A percentile compares a stretch with the other conserved stretches of the same genome.
These are phyloP conservation scores for Anser cygnoides DNA, from an alignment of 2,113 vertebrate genomes.

Conservation along the genomic window DNA sequence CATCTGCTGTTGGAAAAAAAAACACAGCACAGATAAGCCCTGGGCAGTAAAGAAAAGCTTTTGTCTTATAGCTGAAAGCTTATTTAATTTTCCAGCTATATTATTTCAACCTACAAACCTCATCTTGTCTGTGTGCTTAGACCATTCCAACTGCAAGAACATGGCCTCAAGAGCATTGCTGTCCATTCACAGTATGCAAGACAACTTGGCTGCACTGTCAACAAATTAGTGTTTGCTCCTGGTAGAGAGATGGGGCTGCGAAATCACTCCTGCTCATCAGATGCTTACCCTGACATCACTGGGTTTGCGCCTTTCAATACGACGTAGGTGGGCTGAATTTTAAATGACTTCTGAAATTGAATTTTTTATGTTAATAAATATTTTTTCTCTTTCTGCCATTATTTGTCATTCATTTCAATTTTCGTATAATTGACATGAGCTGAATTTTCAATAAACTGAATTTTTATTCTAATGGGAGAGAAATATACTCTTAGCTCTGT, in stretches of 20 bases:
- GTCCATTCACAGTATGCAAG: constrained; percentile 1
- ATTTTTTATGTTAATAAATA: not conserved
- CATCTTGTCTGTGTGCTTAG: not conserved
- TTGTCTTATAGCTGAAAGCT: not conserved
- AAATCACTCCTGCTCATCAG: not conserved
- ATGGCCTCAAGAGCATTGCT: not conserved
- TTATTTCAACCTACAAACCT: not conserved
- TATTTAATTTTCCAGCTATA: not conserved
- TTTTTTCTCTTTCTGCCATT: not conserved
- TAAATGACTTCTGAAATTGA: not conserved
- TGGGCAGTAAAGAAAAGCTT: not conserved
- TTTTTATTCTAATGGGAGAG: not conserved
- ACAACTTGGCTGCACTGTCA: not conserved
- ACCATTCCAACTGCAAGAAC: not conserved
- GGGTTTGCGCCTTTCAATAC: accelerated
- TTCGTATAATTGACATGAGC: not conserved
- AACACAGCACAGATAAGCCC: not conserved
- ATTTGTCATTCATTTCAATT: not conserved
- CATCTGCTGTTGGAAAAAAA: not conserved
- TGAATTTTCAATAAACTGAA: not conserved
- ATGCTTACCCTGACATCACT: not conserved
- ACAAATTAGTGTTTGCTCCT: not conserved
- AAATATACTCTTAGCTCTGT: not conserved
- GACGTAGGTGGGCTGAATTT: not conserved
- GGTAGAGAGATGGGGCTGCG: not conserved